Base-by-base conservation (phyloP, 2,888 invertebrate genomes). In the Selenia dentaria region DNA sequence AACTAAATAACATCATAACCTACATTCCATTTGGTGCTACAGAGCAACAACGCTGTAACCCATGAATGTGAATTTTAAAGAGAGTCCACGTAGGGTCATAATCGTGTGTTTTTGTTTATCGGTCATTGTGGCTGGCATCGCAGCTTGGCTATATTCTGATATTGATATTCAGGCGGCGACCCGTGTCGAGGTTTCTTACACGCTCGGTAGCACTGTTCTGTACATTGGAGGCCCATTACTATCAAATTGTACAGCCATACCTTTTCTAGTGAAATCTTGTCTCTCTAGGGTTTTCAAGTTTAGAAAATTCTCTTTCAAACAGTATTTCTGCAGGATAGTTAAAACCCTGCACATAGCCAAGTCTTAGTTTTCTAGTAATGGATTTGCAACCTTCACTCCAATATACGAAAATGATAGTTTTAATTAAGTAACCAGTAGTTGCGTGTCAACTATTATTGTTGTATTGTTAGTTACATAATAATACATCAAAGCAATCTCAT, bases 1-100 rank as follows among this genome's bases (percentile, higher is more conserved):
- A 69, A 74, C 86, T 79, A 83, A 85, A 82, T 90, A 89, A 81
- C 87, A 87, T 88, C 81, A 84, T 89, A 88, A 89, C 89, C 90
- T 86, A 89, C 82, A 89, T 90, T 83, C 86, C 83, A 70, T 70
- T 75, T 67, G 77, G 79, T 79, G 74, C 79, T 67, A 74, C 62
- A 67, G 68, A 72, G 74, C 74, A 75, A 72, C 66, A 66, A 61
- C 66, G 60, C 51, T 68, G 70, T 62, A 62, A 66, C 64, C 72
- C 64, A 73, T 75, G 79, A 85, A 83, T 84, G 80, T 89, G 83
- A 83, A 83, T 88, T 85, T 83, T 86, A 88, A 87, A 76, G 73
- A 71, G 71, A 79, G 65, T 73, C 63, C 61, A 71, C 67, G 79
- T 87, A 87, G 79, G 81, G 76, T 76, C 81, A 83, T 82, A 86